phyloP scores from a whole-genome alignment of 2,113 vertebrate genomes.

The Podarcis cretensis region DNA sequence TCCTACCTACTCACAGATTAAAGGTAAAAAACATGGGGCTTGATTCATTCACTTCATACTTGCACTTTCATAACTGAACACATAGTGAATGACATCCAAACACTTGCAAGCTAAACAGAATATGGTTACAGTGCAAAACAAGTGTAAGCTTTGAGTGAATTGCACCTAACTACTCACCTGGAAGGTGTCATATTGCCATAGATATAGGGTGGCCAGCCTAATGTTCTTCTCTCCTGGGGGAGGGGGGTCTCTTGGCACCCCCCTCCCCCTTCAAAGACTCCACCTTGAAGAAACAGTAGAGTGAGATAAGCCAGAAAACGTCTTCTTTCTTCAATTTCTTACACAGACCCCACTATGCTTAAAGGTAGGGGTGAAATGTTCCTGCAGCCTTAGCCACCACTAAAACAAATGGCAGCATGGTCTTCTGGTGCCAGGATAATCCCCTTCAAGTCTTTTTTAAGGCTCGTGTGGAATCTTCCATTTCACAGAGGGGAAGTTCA shows the following conservation, averaged over 20 bases:
- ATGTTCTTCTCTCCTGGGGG: constrained; percentile 31
- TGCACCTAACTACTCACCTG: constrained; percentile 22
- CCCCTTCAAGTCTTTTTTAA: constrained; percentile 1
- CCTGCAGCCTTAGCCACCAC: neutral
- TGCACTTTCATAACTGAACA: neutral
- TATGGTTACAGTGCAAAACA: neutral
- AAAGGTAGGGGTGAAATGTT: neutral
- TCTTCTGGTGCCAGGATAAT: neutral
- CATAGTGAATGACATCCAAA: neutral
- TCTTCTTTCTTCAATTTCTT: neutral
- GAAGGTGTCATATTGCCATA: neutral
- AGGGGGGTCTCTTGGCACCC: constrained; percentile 35
- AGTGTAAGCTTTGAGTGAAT: too few relatives aligned
- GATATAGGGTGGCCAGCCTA: neutral
- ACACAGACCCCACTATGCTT: neutral
- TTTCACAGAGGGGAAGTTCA: neutral
- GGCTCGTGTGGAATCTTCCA: neutral
- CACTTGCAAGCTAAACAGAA: neutral
- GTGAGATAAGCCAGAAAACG: neutral
- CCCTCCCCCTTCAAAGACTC: constrained; percentile 31
- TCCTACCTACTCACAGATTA: neutral
- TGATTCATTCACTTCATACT: neutral
- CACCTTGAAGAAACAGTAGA: constrained; percentile 17
- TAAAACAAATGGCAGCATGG: neutral
- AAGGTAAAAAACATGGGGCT: neutral